Evolutionary conservation across 1,140 invertebrate genomes (phyloP).

Genomic region (Penaeus vannamei): DNA sequence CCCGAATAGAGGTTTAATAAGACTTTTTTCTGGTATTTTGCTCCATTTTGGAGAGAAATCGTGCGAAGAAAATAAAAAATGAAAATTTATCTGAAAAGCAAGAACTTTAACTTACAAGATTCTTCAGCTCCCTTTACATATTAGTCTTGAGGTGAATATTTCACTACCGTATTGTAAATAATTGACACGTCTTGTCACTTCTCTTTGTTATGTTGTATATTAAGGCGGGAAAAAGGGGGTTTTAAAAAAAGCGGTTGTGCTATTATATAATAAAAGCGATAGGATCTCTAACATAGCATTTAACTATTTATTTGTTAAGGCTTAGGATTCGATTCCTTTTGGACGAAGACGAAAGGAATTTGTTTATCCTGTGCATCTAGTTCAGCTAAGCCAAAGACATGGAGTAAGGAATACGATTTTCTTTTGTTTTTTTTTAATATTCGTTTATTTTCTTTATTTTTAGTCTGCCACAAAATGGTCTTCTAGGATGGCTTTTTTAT

Average conservation of each 20-base stretch:
- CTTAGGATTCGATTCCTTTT: constrained; percentile 55
- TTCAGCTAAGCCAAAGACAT: constrained; percentile 64
- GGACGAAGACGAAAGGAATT: constrained; percentile 47
- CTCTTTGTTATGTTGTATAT: constrained; percentile 41
- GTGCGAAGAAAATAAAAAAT: too few species aligned
- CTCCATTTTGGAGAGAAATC: too few species aligned
- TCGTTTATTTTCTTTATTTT: neutral
- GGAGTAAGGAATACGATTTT: neutral
- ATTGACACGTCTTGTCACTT: constrained; percentile 24
- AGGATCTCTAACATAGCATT: constrained; percentile 60
- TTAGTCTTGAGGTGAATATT: constrained; percentile 1
- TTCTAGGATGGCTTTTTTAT: too few species aligned
- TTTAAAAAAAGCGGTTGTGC: constrained; percentile 47
- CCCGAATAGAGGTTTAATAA: too few species aligned
- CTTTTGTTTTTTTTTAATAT: neutral
- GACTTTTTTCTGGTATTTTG: too few species aligned
- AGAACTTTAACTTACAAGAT: too few species aligned
- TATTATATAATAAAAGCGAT: constrained; percentile 35
- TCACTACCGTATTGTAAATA: constrained; percentile 30
- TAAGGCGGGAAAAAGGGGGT: neutral
- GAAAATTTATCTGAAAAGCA: too few species aligned
- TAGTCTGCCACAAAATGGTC: neutral
- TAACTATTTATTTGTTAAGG: constrained; percentile 61
- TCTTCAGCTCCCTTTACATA: constrained; percentile 13
- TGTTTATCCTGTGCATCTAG: constrained; percentile 60